Evolutionary conservation across 1,140 invertebrate species (phyloP), one percentile per base, ranked within the genome.

Genomic region (Drosophila setifemur): DNA sequence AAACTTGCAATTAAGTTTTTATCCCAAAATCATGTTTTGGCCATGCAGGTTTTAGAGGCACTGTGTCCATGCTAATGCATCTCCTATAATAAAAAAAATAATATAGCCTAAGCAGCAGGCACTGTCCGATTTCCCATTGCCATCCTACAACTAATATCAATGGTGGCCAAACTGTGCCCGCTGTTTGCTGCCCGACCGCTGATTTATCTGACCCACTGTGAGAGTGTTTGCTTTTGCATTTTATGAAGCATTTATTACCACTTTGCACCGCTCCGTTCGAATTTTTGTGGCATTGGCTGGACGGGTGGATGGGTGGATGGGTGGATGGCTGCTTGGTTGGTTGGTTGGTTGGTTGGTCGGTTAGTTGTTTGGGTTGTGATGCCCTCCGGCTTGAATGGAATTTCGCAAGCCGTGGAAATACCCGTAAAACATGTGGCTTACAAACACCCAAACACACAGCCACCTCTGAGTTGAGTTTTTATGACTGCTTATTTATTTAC

Each of bases 401-500:
- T 75, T 75, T 69, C 45, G 35, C 31, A 19, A 63, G 26, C 49
- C 28, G 31, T 42, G 68, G 68, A 71, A 72, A 72, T 72, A 72
- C 68, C 68, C 67, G 42, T 25, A 14, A 44, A 58, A 42, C 78
- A 77, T 81, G 73, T 82, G 77, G 53, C 66, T 44, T 26, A 42
- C 58, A 52, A 45, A 39, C 55, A 60, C 25, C 35, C 19, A 40
- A 40, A 57, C 25, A 33, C 55, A 61, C 37, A 42, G 33, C 23
- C 52, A 76, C 71, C 47, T 23, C 2, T 23, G 39, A 50, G 31
- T 40, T 8, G 14, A 44, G 33, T 74, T 86, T 85, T 85, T 85
- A 85, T 85, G 79, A 72, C 79, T 86, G 81, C 70, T 85, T 85
- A 85, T 85, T 85, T 85, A 85, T 85, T 85, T 75, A 86, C 60